Percentiles rank a stretch among this genome's conserved stretches.
Conservation (phyloP, 2,888 invertebrate species). For the Drosophila antonietae region DNA sequence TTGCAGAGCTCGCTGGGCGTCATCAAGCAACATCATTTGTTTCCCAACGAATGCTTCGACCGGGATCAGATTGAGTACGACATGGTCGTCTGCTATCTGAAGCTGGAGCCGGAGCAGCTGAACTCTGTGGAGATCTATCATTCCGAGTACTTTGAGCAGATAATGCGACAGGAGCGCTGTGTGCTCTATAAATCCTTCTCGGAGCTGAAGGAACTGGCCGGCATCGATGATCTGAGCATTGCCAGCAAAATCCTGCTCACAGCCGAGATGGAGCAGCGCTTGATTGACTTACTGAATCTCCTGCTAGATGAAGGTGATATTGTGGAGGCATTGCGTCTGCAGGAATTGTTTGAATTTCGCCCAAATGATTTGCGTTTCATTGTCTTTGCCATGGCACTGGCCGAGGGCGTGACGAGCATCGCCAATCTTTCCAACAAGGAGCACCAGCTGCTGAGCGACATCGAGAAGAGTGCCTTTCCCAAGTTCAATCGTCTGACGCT, state of each 20-base stretch:
- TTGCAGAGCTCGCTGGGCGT: constrained; percentile 82
- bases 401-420: constrained; percentile 87
- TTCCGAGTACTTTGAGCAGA: constrained; percentile 84
- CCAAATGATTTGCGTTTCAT: constrained; percentile 86
- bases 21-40: constrained; percentile 82
- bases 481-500: constrained; percentile 84
- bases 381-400: constrained; percentile 87
- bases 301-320: constrained; percentile 86
- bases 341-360: constrained; percentile 84
- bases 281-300: constrained; percentile 85
- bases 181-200: constrained; percentile 84
- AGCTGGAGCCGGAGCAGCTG: constrained; percentile 55
- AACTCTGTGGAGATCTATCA: constrained; percentile 75
- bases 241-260: constrained; percentile 72
- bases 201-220: constrained; percentile 83
- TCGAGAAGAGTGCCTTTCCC: constrained; percentile 83
- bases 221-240: constrained; percentile 82
- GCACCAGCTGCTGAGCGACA: constrained; percentile 86
- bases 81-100: constrained; percentile 82
- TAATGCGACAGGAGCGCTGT: constrained; percentile 82
- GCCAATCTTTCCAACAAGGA: constrained; percentile 88
- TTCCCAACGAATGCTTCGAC: constrained; percentile 84
- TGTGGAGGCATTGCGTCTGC: constrained; percentile 86
- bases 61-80: constrained; percentile 84
- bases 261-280: constrained; percentile 75